Conservation (phyloP, 2,113 vertebrate species). For the Rhombomys opimus region DNA sequence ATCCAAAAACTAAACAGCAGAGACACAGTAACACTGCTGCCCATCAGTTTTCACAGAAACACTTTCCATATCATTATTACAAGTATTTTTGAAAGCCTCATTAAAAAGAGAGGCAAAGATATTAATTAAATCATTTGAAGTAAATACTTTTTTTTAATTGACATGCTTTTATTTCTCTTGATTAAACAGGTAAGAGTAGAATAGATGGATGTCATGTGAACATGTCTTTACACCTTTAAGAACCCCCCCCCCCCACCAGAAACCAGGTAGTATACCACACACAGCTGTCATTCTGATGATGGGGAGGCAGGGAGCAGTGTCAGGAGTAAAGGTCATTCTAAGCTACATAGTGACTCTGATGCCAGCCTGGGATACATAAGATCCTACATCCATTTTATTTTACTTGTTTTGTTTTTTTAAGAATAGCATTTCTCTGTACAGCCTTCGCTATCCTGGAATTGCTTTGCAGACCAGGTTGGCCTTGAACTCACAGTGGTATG, state of each 20-base stretch:
- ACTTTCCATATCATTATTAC: not conserved
- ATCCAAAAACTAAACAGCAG: not conserved
- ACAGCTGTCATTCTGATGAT: not conserved
- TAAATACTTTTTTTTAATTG: not conserved
- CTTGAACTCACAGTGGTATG: no score
- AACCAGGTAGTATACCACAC: no score
- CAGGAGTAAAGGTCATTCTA: no score
- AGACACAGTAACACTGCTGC: not conserved
- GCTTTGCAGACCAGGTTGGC: no score
- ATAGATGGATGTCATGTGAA: not conserved
- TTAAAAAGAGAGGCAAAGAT: not conserved
- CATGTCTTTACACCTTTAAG: not conserved
- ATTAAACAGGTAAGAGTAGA: not conserved
- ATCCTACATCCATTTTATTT: no score
- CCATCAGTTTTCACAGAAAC: not conserved
- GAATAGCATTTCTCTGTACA: no score
- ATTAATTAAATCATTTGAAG: not conserved
- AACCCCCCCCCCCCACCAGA: not conserved
- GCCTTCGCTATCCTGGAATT: no score
- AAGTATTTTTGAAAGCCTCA: not conserved
- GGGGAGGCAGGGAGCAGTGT: not conserved
- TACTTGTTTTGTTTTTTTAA: no score
- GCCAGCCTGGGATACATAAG: no score
- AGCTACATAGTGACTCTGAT: no score
- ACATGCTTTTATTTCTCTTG: conserved; percentile 1